These are phyloP conservation scores for Carpatolechia fugitivella DNA, from an alignment of 2,888 invertebrate genomes.

Conservation along the genomic window DNA sequence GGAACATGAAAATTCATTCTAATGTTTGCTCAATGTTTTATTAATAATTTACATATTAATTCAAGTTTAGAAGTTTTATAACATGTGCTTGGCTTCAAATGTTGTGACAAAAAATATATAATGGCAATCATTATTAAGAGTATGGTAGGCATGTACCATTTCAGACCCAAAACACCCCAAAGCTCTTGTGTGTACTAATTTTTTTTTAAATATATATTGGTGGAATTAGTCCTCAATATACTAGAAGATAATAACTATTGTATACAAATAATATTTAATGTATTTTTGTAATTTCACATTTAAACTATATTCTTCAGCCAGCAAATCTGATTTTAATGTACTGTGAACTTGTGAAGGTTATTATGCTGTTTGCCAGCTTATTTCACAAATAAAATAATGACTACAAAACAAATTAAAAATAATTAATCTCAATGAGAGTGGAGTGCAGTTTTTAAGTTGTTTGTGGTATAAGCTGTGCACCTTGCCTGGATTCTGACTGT, in stretches of 20 bases:
- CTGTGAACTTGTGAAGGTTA: constrained; percentile 25
- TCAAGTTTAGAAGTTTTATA: too few relatives aligned
- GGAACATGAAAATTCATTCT: not conserved
- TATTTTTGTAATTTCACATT: constrained; percentile 38
- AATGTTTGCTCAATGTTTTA: constrained; percentile 7
- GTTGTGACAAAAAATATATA: not conserved
- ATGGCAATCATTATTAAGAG: not conserved
- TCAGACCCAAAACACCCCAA: not conserved
- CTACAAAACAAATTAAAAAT: too few relatives aligned
- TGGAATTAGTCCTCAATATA: too few relatives aligned
- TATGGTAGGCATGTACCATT: not conserved
- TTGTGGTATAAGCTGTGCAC: constrained; percentile 6
- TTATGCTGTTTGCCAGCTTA: not conserved
- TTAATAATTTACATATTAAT: not conserved
- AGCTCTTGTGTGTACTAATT: too few relatives aligned
- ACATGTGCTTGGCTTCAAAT: not conserved
- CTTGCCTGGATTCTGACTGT: constrained; percentile 27
- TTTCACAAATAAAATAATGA: not conserved
- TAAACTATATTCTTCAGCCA: constrained; percentile 16
- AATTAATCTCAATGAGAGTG: too few relatives aligned
- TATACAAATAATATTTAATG: constrained; percentile 20
- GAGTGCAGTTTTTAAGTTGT: not conserved
- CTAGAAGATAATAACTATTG: too few relatives aligned
- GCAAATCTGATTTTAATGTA: constrained; percentile 18
- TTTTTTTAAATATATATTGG: too few relatives aligned